Evolutionary conservation across 2,888 invertebrate genomes (phyloP).

Genomic region (Cantharis flavilabris): DNA sequence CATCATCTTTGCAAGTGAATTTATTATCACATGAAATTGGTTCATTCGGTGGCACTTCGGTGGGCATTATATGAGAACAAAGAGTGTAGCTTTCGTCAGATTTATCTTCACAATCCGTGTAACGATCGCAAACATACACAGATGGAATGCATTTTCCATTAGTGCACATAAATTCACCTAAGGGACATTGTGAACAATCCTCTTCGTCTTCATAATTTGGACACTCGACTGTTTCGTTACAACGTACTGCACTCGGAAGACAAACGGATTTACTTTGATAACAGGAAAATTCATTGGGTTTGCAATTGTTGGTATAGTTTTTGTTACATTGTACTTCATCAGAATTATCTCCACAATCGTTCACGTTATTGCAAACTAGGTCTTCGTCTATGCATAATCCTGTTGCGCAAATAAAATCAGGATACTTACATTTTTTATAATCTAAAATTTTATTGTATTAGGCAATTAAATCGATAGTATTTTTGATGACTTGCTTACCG

Average conservation of each 20-base stretch:
- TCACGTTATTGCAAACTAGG: constrained; percentile 62
- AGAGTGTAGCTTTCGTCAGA: constrained; percentile 67
- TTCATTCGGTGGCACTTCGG: neutral
- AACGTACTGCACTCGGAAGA: constrained; percentile 59
- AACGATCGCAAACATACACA: constrained; percentile 64
- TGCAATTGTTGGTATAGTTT: constrained; percentile 48
- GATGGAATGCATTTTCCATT: constrained; percentile 61
- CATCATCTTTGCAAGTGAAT: constrained; percentile 59
- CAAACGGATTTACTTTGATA: constrained; percentile 58
- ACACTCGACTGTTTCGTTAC: constrained; percentile 67
- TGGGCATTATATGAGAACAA: constrained; percentile 36
- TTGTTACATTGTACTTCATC: constrained; percentile 59
- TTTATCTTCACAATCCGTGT: constrained; percentile 71
- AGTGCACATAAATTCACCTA: constrained; percentile 16
- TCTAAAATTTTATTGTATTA: constrained; percentile 33
- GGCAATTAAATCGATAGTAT: neutral
- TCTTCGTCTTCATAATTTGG: constrained; percentile 73
- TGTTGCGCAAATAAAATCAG: constrained; percentile 58
- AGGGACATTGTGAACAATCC: constrained; percentile 53
- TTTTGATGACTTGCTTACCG: constrained; percentile 47
- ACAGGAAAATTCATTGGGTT: constrained; percentile 58
- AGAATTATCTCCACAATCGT: constrained; percentile 64
- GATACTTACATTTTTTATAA: constrained; percentile 46
- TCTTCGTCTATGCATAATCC: constrained; percentile 61
- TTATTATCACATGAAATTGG: constrained; percentile 52